Evolutionary conservation across 2,888 invertebrate genomes (phyloP), one percentile per base, ranked within the genome.

Genomic region (Meliscaeva auricollis): DNA sequence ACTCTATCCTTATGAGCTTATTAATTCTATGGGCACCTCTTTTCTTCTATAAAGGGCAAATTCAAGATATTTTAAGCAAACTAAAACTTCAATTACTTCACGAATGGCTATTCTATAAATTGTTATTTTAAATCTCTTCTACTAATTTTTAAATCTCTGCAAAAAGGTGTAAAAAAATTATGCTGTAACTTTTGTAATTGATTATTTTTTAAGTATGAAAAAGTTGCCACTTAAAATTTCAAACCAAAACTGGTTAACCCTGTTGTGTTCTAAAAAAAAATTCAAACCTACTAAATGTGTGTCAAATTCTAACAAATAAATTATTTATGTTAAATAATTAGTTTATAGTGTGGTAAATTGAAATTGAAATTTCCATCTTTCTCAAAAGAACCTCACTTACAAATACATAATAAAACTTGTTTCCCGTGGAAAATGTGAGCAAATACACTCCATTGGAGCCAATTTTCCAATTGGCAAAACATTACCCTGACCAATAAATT

Each of bases 281-380:
- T 2, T 13, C 38, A 76, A 69, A 62, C 52, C 20, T 35, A 35
- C 20, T 17, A 32, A 72, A 77, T 70, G 77, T 77, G 54, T 78
- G 77, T 72, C 77, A 78, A 72, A 62, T 48, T 60, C 9, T 44
- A 20, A n/a, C 11, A 56, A 78, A 73, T 78, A 78, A 78, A 73
- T 81, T 70, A 68, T 76, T 73, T 66, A 66, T 77, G 60, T 46
- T 82, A 73, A n/a, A 82, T 68, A 82, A 82, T 82, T 78, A 82
- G 78, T 73, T 73, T 69, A 26, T n/a, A 82, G 82, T 78, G 73
- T 62, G 77, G 70, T 82, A 77, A 77, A 72, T 73, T 82, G 78
- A 82, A 77, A 72, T 82, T 82, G 70, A 82, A 78, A 73, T 82
- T 68, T 54, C 46, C 48, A 58, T 46, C 30, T 30, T 54, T 60